Evolutionary conservation across 64 coral and sea anemone genomes (phyloP).

Genomic region (Montipora efflorescens): DNA sequence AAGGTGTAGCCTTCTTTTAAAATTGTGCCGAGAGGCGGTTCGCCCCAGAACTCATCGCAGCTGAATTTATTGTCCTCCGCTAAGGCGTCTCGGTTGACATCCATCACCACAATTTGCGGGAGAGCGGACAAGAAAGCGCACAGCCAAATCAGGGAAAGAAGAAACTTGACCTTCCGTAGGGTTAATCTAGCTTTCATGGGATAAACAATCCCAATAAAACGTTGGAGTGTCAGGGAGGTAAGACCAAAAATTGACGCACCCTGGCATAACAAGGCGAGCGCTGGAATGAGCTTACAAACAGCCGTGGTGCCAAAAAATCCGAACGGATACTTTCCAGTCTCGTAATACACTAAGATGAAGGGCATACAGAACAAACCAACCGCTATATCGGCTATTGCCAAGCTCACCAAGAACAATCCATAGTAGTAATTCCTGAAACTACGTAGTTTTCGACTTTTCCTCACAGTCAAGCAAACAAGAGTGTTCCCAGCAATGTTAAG

Average conservation of each 20-base stretch:
- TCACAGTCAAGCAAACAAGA: conserved; percentile 85
- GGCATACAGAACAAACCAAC: conserved; percentile 84
- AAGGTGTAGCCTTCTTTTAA: conserved; percentile 78
- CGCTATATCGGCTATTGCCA: conserved; percentile 86
- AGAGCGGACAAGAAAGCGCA: conserved; percentile 80
- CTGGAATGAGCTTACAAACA: conserved; percentile 83
- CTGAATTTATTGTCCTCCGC: conserved; percentile 77
- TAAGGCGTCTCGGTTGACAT: conserved; percentile 42
- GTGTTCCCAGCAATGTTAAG: conserved; percentile 83
- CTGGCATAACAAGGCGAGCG: conserved; percentile 79
- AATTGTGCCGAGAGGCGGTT: not conserved
- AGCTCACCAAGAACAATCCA: conserved; percentile 81
- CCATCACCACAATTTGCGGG: conserved; percentile 64
- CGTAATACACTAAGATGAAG: conserved; percentile 86
- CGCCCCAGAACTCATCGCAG: conserved; percentile 82
- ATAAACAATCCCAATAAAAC: conserved; percentile 92
- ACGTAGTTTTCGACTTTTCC: conserved; percentile 76
- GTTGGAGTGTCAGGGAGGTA: conserved; percentile 80
- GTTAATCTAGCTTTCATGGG: conserved; percentile 91
- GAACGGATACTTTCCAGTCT: conserved; percentile 90
- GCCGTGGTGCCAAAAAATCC: conserved; percentile 90
- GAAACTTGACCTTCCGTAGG: conserved; percentile 82
- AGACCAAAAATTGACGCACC: conserved; percentile 87
- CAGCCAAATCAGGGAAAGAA: conserved; percentile 82
- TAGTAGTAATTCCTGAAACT: conserved; percentile 96